Evolutionary conservation across 1,140 invertebrate genomes (phyloP).

Genomic region (Drosophila tropicalis): DNA sequence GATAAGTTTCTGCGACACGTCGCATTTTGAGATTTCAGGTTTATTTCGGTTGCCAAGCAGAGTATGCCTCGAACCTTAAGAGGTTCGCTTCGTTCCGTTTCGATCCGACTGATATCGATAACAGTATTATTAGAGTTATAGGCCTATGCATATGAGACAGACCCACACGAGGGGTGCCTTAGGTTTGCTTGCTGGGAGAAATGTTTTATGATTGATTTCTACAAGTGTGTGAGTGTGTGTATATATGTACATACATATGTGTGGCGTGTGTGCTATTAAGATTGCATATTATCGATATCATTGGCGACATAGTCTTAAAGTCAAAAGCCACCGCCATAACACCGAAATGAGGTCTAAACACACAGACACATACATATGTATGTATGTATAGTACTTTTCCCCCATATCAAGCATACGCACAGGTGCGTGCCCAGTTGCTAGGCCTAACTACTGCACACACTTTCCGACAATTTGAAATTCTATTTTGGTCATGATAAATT

Average conservation of each 20-base stretch:
- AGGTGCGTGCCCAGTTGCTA: constrained; percentile 50
- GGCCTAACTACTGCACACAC: constrained; percentile 29
- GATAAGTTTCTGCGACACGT: too few relatives aligned
- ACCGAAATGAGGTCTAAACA: constrained; percentile 19
- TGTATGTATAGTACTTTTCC: background rate
- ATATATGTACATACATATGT: too few relatives aligned
- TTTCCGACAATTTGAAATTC: constrained; percentile 1
- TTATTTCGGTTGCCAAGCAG: too few relatives aligned
- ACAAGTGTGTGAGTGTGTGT: constrained; percentile 71
- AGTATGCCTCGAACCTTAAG: too few relatives aligned
- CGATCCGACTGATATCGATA: background rate
- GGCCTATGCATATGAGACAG: background rate
- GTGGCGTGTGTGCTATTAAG: constrained; percentile 68
- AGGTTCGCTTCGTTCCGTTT: background rate
- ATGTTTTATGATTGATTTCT: constrained; percentile 35
- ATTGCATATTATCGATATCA: constrained; percentile 69
- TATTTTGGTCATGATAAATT: constrained; percentile 65
- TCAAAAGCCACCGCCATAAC: constrained; percentile 60
- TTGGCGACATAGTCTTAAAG: constrained; percentile 63
- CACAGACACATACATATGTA: constrained; percentile 2
- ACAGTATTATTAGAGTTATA: too few relatives aligned
- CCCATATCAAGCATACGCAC: background rate
- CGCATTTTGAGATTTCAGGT: too few relatives aligned
- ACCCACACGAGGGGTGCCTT: background rate
- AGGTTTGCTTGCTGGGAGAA: background rate